Evolutionary conservation across 2,113 vertebrate species (phyloP).

Genomic region (Onychostoma macrolepis): DNA sequence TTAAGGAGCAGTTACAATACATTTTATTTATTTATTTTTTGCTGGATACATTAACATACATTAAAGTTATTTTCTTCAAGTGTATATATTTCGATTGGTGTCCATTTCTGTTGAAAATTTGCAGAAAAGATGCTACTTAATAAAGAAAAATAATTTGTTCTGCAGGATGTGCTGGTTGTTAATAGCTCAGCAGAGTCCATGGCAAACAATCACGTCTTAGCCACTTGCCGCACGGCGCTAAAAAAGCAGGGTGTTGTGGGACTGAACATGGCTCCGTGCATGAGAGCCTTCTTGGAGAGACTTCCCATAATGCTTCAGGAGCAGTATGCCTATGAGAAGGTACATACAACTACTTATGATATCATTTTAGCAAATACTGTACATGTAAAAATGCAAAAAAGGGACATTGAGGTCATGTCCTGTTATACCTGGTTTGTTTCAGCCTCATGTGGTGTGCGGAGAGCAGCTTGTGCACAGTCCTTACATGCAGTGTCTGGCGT

Average conservation of each 20-base stretch:
- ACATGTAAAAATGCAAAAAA: background rate
- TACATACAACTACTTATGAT: slow-evolving; percentile 55
- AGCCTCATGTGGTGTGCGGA: slow-evolving; percentile 96
- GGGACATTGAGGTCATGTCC: background rate
- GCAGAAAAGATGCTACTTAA: background rate
- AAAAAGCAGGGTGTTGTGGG: slow-evolving; percentile 94
- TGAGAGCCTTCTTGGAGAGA: slow-evolving; percentile 94
- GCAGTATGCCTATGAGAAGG: slow-evolving; percentile 97
- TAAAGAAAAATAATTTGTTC: background rate
- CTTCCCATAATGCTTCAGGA: slow-evolving; percentile 97
- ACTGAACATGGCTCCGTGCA: slow-evolving; percentile 93
- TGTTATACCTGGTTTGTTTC: background rate
- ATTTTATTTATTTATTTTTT: too few relatives aligned
- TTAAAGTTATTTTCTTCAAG: too few relatives aligned
- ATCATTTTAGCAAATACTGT: background rate
- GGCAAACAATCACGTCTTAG: slow-evolving; percentile 86
- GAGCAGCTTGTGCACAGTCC: slow-evolving; percentile 97
- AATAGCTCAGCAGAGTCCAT: slow-evolving; percentile 92
- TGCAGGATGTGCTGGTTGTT: slow-evolving; percentile 93
- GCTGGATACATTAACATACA: too few relatives aligned
- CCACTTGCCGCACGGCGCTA: slow-evolving; percentile 90
- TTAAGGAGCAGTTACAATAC: too few relatives aligned
- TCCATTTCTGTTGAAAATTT: background rate
- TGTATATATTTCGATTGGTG: background rate
- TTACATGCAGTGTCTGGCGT: slow-evolving; percentile 97